Conservation (phyloP, 2,888 invertebrate species). For the Volucella inflata region DNA sequence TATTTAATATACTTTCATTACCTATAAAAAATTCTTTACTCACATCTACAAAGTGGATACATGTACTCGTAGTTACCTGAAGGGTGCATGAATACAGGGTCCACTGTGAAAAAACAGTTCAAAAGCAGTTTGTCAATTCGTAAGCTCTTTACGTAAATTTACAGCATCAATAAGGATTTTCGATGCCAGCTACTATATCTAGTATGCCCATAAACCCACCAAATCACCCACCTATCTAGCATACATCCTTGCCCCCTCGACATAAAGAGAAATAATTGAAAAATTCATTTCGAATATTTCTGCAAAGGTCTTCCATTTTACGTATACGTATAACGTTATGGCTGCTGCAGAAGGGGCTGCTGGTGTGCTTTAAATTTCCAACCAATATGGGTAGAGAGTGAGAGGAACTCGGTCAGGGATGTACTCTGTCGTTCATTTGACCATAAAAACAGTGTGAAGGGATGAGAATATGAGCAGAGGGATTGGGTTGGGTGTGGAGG, state of each 20-base stretch:
- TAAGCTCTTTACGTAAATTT: conserved; percentile 45
- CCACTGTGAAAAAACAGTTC: background rate
- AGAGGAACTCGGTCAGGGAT: conserved; percentile 35
- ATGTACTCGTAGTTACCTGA: background rate
- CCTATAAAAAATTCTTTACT: background rate
- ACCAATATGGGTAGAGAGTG: conserved; percentile 44
- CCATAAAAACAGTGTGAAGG: conserved; percentile 17
- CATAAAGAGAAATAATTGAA: conserved; percentile 47
- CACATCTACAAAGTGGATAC: background rate
- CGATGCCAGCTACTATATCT: conserved; percentile 3
- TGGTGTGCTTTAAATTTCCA: conserved; percentile 35
- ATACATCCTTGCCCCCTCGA: background rate
- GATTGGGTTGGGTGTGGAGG: too few relatives aligned
- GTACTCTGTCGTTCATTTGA: conserved; percentile 23
- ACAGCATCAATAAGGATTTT: conserved; percentile 51
- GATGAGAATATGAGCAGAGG: background rate
- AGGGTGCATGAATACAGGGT: background rate
- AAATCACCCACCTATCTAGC: background rate
- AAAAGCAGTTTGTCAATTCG: conserved; percentile 38
- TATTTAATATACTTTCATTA: background rate
- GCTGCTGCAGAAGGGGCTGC: background rate
- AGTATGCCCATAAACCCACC: background rate
- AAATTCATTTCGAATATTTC: conserved; percentile 45
- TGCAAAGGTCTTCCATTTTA: conserved; percentile 11
- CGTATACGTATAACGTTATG: conserved; percentile 1